Percentiles rank a stretch among this genome's conserved stretches.
These are phyloP conservation scores for Aphaenogaster rudis DNA, from an alignment of 1,140 invertebrate species.

Conservation along the genomic window DNA sequence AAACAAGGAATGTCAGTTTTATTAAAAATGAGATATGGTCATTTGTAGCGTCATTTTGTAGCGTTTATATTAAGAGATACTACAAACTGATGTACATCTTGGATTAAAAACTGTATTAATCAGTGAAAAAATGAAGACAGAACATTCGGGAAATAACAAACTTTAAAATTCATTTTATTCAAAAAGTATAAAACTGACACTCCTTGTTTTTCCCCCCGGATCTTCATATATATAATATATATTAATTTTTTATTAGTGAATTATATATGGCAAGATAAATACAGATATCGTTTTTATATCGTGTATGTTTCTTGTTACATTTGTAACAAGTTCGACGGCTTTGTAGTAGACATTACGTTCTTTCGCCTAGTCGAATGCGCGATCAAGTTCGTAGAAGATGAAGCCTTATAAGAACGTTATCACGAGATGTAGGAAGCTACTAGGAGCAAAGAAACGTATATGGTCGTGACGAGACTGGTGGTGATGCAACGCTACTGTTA, in stretches of 20 bases:
- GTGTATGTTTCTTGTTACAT: slow-evolving; percentile 35
- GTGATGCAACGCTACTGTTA: slow-evolving; percentile 76
- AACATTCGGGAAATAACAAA: no score
- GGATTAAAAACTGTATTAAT: no score
- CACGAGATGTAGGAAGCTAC: slow-evolving; percentile 75
- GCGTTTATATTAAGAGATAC: no score
- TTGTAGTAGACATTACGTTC: slow-evolving; percentile 41
- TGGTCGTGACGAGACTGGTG: slow-evolving; percentile 65
- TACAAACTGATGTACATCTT: no score
- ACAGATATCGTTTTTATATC: background rate
- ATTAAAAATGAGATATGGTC: no score
- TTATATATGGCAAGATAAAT: background rate
- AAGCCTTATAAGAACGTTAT: slow-evolving; percentile 78
- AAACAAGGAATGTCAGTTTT: no score
- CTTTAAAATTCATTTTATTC: no score
- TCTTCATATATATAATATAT: background rate
- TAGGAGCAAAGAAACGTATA: slow-evolving; percentile 74
- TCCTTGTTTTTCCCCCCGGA: no score
- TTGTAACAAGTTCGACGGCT: slow-evolving; percentile 57
- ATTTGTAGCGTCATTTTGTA: no score
- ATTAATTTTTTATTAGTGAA: background rate
- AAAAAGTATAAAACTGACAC: no score
- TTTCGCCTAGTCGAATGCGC: slow-evolving; percentile 40
- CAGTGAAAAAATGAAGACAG: no score
- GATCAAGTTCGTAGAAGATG: slow-evolving; percentile 70